A percentile compares a stretch with the other conserved stretches of the same genome.
Evolutionary conservation across 2,888 invertebrate genomes (phyloP).

Genomic region (Caenorhabditis zanzibari): DNA sequence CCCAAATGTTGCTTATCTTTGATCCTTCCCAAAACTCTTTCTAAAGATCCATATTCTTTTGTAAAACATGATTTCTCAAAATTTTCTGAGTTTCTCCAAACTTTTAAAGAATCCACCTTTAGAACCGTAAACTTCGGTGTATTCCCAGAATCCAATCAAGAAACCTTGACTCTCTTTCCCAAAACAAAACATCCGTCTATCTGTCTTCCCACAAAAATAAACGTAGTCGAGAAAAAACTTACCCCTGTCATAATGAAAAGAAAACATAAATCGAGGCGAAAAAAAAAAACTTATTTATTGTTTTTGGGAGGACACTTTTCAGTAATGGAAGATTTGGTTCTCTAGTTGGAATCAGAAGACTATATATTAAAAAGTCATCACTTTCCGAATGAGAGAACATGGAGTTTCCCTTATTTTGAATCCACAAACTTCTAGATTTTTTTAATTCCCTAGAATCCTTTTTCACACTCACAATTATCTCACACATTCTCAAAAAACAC

Average conservation of each 20-base stretch:
- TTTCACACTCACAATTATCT: neutral
- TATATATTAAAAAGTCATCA: neutral
- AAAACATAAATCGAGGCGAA: neutral
- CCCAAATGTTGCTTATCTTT: too few species aligned
- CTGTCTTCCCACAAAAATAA: too few species aligned
- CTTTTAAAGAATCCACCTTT: too few species aligned
- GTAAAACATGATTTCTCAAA: too few species aligned
- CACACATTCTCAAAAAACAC: neutral
- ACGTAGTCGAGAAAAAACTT: too few species aligned
- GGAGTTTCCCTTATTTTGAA: neutral
- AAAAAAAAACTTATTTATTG: neutral
- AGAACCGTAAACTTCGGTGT: too few species aligned
- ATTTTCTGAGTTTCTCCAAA: too few species aligned
- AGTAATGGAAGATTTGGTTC: neutral
- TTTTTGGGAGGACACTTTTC: neutral
- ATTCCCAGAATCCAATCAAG: too few species aligned
- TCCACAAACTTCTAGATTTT: neutral
- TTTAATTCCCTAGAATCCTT: neutral
- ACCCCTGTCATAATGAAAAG: neutral
- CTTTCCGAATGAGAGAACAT: neutral
- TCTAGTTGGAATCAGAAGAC: conserved; percentile 11
- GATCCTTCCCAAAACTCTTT: too few species aligned
- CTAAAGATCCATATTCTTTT: too few species aligned
- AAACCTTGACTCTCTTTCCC: too few species aligned
- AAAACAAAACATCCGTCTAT: too few species aligned